phyloP scores from a whole-genome alignment of 2,888 invertebrate genomes.

The Aspidiotus rigidus region DNA sequence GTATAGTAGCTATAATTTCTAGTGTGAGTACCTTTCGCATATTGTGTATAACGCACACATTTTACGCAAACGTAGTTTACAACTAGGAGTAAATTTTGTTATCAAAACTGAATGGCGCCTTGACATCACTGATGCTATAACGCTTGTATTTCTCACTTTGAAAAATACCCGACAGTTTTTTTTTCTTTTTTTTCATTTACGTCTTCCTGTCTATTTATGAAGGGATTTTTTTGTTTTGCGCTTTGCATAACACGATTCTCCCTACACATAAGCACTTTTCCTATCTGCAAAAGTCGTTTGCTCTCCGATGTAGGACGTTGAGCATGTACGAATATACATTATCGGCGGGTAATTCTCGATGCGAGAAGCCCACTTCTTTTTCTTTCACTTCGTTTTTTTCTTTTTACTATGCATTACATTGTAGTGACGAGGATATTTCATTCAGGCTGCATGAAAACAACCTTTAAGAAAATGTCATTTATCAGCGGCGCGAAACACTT shows the following conservation, averaged over 20 bases:
- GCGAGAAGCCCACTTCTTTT: background rate
- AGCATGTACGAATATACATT: background rate
- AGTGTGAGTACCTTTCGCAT: too few species aligned
- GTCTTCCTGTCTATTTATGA: too few species aligned
- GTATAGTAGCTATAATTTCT: too few species aligned
- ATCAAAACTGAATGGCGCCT: background rate
- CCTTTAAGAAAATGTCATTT: constrained; percentile 4
- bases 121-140: background rate
- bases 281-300: background rate
- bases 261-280: background rate
- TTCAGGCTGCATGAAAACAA: background rate
- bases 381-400: background rate
- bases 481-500: background rate
- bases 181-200: background rate
- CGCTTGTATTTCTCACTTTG: background rate
- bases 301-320: too few species aligned
- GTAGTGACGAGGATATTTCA: background rate
- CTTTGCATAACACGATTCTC: too few species aligned
- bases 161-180: background rate
- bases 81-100: background rate
- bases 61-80: too few species aligned
- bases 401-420: background rate
- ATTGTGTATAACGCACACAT: too few species aligned
- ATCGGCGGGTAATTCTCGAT: background rate
- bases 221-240: too few species aligned